Evolutionary conservation across 92 coral and sea anemone genomes (phyloP).

Genomic region (Umimayanthus kanabou): DNA sequence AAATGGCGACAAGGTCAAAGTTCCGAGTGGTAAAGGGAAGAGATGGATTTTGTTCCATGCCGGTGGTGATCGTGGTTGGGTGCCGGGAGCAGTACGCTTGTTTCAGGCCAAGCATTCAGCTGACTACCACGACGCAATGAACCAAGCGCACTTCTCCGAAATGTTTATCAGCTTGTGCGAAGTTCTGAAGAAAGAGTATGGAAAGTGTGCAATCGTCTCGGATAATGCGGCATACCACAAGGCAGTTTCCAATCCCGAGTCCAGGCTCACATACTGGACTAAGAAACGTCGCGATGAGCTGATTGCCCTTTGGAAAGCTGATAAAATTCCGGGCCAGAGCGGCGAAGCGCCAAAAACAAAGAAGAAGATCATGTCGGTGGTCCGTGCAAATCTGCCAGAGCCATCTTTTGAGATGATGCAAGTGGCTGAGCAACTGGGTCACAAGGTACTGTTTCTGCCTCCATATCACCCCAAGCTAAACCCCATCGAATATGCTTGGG

Average conservation of each 20-base stretch:
- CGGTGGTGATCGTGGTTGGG: no score
- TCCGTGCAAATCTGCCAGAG: conserved; percentile 2
- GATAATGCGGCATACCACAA: neutral
- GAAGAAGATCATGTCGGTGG: neutral
- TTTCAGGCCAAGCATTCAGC: no score
- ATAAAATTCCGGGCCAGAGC: neutral
- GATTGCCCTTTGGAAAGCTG: conserved; percentile 1
- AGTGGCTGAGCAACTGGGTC: neutral
- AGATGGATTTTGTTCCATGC: no score
- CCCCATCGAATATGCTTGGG: neutral
- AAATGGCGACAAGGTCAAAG: no score
- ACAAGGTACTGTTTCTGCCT: neutral
- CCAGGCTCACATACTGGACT: neutral
- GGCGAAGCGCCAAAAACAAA: neutral
- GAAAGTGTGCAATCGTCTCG: neutral
- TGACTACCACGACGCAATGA: no score
- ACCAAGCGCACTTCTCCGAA: neutral
- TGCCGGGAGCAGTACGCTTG: no score
- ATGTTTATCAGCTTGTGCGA: neutral
- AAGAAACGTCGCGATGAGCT: neutral
- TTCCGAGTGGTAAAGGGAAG: no score
- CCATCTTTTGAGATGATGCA: neutral
- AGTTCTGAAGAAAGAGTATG: neutral
- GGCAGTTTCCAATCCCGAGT: conserved; percentile 2
- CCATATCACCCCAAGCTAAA: conserved; percentile 1